phyloP scores from a whole-genome alignment of 2,888 invertebrate genomes.

The Chaetogeoica ovagalla region DNA sequence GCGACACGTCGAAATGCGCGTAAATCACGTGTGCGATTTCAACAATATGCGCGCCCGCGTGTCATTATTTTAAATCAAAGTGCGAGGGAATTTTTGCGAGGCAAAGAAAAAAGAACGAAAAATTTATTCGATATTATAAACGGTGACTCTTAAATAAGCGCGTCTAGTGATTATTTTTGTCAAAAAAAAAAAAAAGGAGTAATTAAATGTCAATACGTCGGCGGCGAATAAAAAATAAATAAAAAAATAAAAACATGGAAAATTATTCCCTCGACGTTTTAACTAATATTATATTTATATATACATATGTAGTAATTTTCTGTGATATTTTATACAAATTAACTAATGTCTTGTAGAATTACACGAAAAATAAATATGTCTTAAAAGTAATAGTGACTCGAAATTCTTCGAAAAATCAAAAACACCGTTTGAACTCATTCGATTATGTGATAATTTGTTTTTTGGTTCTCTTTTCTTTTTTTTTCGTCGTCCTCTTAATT shows the following conservation, averaged over 20 bases:
- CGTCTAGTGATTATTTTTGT: neutral
- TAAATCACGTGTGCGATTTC: conserved; percentile 9
- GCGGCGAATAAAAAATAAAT: neutral
- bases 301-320: no score
- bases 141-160: neutral
- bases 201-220: neutral
- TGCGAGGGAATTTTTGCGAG: neutral
- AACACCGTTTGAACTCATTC: no score
- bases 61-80: neutral
- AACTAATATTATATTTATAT: neutral
- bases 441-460: no score
- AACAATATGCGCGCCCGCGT: neutral
- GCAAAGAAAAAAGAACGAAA: no score
- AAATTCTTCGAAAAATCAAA: no score
- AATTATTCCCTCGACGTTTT: neutral
- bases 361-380: no score
- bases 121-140: neutral
- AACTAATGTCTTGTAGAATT: no score
- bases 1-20: neutral
- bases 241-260: neutral
- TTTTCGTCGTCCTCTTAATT: no score
- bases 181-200: neutral
- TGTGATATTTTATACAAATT: no score
- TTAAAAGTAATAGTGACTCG: no score
- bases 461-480: no score